Base-by-base conservation (phyloP, 2,113 vertebrate genomes). In the Phasianus colchicus region DNA sequence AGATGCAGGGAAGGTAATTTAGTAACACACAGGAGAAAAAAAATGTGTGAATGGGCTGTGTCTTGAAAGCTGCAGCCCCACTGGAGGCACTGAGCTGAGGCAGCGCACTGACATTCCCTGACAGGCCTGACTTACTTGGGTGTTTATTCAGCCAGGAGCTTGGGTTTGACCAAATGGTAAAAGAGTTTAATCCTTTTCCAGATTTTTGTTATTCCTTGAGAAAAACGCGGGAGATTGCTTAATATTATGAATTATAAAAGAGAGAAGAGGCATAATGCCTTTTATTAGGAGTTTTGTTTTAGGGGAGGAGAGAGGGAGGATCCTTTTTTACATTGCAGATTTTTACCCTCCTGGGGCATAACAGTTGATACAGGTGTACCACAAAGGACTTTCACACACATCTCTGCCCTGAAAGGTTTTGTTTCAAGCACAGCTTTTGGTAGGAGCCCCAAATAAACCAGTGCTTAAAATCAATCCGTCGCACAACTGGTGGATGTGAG, bases 351-450 rank as follows among this genome's bases (percentile, higher is more conserved):
- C 64, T 43, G 74, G 85, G 74, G 87, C 67, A 4, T 38, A 52
- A 48, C 48, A 77, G 79, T 88, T 93, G 86, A 4, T 86, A 60
- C 88, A 95, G 93, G 86, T 95, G 95, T 95, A 18, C 64, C 67
- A 9, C 0, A 15, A 74, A 91, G 90, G 88, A 86, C 69, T 91
- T 96, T 94, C 78, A 90, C 95, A 91, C 22, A 27, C 47, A 9
- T 78, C 36, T 83, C 69, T 83, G 48, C 29, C 76, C 71, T 43
- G 85, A 79, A 83, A 80, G 78, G 52, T 79, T 70, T 70, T 36
- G 36, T 88, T 47, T 86, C 27, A n/a, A 43, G 22, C 27, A 13
- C 60, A 50, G 27, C 67, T 89, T 92, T 66, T 66, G 75, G 30
- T 57, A 17, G 34, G 74, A 87, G 38, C 32, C 70, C 61, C 64